Percentiles rank a stretch among this genome's conserved stretches.
Conservation (phyloP, 1,140 invertebrate species). For the Bombus terrestris region DNA sequence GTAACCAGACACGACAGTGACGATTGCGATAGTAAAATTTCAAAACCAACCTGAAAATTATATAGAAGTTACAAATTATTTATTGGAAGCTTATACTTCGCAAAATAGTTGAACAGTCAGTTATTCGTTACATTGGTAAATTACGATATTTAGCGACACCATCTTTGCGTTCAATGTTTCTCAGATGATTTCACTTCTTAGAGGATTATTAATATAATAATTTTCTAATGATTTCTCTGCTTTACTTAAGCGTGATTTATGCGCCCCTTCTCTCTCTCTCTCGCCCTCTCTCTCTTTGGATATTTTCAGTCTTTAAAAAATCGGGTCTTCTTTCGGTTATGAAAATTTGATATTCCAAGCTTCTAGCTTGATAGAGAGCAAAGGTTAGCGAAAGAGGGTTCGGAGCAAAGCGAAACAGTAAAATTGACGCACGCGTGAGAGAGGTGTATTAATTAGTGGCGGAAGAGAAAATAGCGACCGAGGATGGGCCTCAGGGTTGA, state of each 20-base stretch:
- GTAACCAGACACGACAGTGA: too few species aligned
- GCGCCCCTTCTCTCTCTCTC: neutral
- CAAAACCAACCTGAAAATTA: too few species aligned
- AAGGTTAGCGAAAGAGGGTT: neutral
- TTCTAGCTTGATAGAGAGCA: neutral
- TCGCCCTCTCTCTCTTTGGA: too few species aligned
- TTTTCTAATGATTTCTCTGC: too few species aligned
- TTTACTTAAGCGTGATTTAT: neutral
- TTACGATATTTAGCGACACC: too few species aligned
- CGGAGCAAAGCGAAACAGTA: constrained; percentile 16
- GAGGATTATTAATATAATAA: too few species aligned
- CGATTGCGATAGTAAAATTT: too few species aligned
- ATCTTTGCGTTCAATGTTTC: too few species aligned
- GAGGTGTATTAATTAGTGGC: constrained; percentile 74
- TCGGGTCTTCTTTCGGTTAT: neutral
- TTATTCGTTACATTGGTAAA: neutral
- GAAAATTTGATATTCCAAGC: neutral
- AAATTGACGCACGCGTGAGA: constrained; percentile 55
- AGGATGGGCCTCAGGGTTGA: constrained; percentile 62
- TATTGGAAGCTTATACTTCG: too few species aligned
- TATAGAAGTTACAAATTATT: too few species aligned
- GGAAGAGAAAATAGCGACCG: constrained; percentile 69
- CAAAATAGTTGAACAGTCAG: neutral
- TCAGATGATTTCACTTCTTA: too few species aligned
- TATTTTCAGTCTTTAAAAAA: neutral